Percentiles rank a stretch among this genome's conserved stretches.
Evolutionary conservation across 2,113 vertebrate species (phyloP).

Genomic region (Megaceryle maxima): DNA sequence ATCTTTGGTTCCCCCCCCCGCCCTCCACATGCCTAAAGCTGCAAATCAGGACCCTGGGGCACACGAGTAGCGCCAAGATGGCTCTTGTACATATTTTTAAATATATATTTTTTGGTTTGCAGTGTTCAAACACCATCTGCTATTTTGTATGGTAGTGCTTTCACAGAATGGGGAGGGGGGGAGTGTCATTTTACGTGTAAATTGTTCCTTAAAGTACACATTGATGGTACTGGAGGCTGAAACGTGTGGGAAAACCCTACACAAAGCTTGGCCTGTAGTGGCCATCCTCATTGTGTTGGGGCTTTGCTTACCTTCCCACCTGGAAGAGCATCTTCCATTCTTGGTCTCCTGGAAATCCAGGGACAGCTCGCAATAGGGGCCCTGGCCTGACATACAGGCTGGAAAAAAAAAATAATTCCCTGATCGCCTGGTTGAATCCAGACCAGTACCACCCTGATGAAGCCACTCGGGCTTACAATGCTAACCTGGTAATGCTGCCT

Average conservation of each 20-base stretch:
- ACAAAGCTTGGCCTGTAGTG: neutral
- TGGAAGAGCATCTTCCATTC: neutral
- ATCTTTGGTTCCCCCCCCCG: neutral
- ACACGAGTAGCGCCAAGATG: accelerated
- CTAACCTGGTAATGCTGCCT: neutral
- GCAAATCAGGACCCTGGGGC: neutral
- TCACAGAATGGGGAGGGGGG: neutral
- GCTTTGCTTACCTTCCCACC: neutral
- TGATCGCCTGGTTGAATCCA: neutral
- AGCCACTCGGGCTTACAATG: neutral
- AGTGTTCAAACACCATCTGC: constrained; percentile 54
- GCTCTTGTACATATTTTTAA: neutral
- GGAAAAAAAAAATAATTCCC: neutral
- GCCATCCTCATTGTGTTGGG: accelerated
- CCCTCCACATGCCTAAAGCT: neutral
- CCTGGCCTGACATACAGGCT: neutral
- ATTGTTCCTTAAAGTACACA: neutral
- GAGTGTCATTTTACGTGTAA: neutral
- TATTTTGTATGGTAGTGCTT: neutral
- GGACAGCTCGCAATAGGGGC: neutral
- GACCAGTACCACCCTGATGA: neutral
- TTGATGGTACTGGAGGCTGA: neutral
- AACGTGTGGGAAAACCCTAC: neutral
- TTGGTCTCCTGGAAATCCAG: neutral
- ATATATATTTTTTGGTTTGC: neutral